Percentiles rank a stretch among this genome's conserved stretches.
Evolutionary conservation across 2,113 vertebrate species (phyloP).

Genomic region (Oreocharis arfaki): DNA sequence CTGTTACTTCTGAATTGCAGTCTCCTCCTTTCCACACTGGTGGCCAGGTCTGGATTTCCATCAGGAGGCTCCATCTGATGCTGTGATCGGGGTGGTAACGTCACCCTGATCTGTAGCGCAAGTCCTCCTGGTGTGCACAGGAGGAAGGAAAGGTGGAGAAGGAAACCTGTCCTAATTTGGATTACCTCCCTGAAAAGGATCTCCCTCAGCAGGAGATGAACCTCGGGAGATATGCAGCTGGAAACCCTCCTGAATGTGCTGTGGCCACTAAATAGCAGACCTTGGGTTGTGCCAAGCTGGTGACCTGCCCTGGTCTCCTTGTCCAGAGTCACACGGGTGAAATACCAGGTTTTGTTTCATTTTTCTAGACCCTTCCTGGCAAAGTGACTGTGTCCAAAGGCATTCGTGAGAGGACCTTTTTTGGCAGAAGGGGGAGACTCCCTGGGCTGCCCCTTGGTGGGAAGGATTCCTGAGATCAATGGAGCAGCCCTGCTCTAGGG

Average conservation of each 20-base stretch:
- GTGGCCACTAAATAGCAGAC: neutral
- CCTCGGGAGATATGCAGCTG: neutral
- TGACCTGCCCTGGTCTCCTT: neutral
- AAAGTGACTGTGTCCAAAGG: neutral
- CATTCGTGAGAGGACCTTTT: neutral
- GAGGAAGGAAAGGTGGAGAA: neutral
- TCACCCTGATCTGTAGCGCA: neutral
- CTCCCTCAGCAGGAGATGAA: neutral
- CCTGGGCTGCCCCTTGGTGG: neutral
- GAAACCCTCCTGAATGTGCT: neutral
- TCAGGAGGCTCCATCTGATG: neutral
- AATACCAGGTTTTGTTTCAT: neutral
- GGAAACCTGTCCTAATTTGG: neutral
- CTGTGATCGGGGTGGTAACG: rapidly evolving
- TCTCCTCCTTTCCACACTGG: neutral
- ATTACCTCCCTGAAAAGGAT: neutral
- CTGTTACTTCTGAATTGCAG: neutral
- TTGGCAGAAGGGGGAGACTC: neutral
- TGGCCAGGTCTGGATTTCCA: neutral
- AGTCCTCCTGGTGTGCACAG: neutral
- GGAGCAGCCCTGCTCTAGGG: neutral
- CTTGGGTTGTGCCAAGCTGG: neutral
- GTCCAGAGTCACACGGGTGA: rapidly evolving
- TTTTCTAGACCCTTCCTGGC: slow-evolving; percentile 47
- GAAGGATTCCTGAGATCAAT: rapidly evolving